Evolutionary conservation across 2,797 vertebrate genomes (phyloP).

Genomic region (Mormyrops boulengeri): DNA sequence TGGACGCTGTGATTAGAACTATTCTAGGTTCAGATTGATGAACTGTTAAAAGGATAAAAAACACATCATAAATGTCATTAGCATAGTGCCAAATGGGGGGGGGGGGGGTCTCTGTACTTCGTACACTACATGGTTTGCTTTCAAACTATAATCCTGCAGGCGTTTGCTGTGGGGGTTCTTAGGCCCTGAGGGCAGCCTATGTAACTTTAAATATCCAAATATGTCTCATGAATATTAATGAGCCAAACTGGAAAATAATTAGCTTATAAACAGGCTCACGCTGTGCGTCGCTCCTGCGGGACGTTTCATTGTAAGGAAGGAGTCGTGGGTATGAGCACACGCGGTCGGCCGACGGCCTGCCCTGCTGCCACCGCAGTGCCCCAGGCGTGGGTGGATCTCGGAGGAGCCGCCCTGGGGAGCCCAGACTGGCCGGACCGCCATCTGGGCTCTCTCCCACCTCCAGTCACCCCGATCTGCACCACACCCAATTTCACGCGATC

Average conservation of each 20-base stretch:
- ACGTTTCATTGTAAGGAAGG: not conserved
- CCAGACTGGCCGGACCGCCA: not conserved
- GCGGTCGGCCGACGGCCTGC: not conserved
- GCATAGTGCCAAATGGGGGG: not conserved
- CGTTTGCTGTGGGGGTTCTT: not conserved
- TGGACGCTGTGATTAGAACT: not conserved
- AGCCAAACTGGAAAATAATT: not conserved
- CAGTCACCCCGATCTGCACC: not conserved
- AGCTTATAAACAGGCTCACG: not conserved
- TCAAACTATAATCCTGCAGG: not conserved
- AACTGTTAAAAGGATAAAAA: not conserved
- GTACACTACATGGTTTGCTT: not conserved
- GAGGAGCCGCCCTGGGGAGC: not conserved
- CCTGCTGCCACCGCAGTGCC: not conserved
- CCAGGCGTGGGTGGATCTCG: not conserved
- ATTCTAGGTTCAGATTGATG: not conserved
- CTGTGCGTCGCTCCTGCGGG: not conserved
- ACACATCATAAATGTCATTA: not conserved
- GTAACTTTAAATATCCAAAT: not conserved
- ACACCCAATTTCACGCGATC: not conserved
- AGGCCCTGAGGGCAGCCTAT: not conserved
- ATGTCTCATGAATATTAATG: slow-evolving; percentile 12
- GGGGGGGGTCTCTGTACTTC: not conserved
- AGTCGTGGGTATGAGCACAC: not conserved
- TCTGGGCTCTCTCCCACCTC: not conserved